These are phyloP conservation scores for Elysia crispata DNA, from an alignment of 2,888 invertebrate genomes.

Conservation along the genomic window DNA sequence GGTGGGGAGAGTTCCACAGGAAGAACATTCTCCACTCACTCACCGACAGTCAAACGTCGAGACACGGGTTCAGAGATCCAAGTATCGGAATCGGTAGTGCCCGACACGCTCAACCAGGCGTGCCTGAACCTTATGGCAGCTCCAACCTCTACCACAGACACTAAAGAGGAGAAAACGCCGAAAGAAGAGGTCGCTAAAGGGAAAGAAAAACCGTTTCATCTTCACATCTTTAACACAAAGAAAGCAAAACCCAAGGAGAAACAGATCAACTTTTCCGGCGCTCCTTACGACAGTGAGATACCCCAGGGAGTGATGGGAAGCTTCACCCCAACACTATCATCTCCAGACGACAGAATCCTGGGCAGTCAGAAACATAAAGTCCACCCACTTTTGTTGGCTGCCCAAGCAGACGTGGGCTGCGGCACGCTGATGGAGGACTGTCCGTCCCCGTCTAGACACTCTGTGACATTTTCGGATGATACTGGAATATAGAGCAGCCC, in stretches of 20 bases:
- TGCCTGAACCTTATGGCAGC: too few relatives aligned
- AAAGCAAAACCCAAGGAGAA: too few relatives aligned
- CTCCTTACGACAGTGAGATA: neutral
- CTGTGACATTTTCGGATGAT: slow-evolving; percentile 43
- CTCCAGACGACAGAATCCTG: neutral
- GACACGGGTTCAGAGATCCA: too few relatives aligned
- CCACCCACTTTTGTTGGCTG: neutral
- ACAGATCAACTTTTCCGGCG: too few relatives aligned
- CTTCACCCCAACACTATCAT: neutral
- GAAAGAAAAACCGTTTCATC: too few relatives aligned
- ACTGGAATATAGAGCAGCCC: neutral
- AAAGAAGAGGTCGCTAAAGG: too few relatives aligned
- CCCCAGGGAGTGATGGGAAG: neutral
- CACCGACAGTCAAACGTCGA: slow-evolving; percentile 2
- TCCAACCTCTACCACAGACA: too few relatives aligned
- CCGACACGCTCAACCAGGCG: too few relatives aligned
- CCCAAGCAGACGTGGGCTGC: neutral
- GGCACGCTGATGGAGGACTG: neutral
- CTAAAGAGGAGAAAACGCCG: too few relatives aligned
- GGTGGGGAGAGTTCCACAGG: neutral
- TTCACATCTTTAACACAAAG: too few relatives aligned
- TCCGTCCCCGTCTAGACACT: slow-evolving; percentile 21
- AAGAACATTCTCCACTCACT: slow-evolving; percentile 31
- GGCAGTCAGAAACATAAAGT: neutral
- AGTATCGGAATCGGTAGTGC: too few relatives aligned